Conservation (phyloP, 2,113 vertebrate species). For the Enhydra lutris region DNA sequence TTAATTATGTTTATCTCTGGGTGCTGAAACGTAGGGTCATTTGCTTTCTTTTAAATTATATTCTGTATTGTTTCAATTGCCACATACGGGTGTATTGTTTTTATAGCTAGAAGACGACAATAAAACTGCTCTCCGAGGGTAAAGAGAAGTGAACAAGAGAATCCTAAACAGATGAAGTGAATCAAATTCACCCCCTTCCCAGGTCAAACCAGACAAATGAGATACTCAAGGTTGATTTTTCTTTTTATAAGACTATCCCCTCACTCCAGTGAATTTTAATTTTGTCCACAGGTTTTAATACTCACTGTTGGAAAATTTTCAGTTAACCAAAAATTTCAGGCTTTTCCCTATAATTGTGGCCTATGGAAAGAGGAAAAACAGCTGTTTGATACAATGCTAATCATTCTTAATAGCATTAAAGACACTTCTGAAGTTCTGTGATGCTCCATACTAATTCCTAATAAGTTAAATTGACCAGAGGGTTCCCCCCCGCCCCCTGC, state of each 20-base stretch:
- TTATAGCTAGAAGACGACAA: not conserved
- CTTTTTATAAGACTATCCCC: not conserved
- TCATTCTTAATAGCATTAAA: not conserved
- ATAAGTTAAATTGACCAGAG: not conserved
- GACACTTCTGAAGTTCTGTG: not conserved
- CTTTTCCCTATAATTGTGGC: not conserved
- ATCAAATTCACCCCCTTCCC: not conserved
- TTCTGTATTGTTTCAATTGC: not conserved
- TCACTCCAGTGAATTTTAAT: not conserved
- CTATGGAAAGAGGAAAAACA: not conserved
- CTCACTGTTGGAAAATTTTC: not conserved
- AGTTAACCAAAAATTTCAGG: not conserved
- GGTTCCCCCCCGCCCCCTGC: not conserved
- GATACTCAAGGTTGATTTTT: not conserved
- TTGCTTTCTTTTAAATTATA: not conserved
- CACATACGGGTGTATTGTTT: not conserved
- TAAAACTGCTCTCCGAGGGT: not conserved
- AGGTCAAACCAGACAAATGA: not conserved
- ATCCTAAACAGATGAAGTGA: not conserved
- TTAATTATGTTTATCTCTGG: constrained; percentile 16
- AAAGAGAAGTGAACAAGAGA: not conserved
- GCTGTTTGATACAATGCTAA: not conserved
- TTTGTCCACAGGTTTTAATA: not conserved
- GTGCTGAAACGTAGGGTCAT: not conserved
- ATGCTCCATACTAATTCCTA: not conserved